Conservation (phyloP, 2,113 vertebrate genomes). For the Rhynchopsitta pachyrhyncha region DNA sequence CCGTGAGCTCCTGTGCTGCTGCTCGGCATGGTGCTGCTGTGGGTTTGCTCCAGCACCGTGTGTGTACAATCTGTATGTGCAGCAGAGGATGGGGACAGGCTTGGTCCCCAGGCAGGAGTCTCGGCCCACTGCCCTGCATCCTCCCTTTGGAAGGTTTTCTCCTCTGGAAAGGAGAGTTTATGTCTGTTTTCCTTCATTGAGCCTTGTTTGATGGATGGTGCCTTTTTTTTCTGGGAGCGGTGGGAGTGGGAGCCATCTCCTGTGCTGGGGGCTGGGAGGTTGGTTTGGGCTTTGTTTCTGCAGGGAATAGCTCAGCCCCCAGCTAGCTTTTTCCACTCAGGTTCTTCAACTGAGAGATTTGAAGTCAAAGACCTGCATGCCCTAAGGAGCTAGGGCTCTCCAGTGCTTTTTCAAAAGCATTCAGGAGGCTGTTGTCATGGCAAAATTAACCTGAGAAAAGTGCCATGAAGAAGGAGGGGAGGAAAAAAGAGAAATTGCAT, state of each 20-base stretch:
- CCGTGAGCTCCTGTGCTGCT: rapidly evolving
- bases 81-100: neutral
- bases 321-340: neutral
- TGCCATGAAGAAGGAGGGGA: neutral
- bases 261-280: neutral
- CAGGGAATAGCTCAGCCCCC: neutral
- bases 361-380: neutral
- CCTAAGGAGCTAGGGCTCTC: neutral
- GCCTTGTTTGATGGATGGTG: neutral
- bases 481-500: neutral
- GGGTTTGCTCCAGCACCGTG: neutral
- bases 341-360: neutral
- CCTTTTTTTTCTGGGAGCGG: neutral
- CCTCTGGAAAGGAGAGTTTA: neutral
- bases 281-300: neutral
- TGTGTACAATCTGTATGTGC: rapidly evolving
- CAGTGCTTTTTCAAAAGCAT: neutral
- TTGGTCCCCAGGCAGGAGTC: neutral
- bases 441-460: neutral
- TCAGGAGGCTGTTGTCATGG: constrained; percentile 16
- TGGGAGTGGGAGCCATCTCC: neutral
- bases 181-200: neutral
- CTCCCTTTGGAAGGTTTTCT: neutral
- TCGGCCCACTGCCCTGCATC: neutral
- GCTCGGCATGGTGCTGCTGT: neutral